phyloP scores from a whole-genome alignment of 2,797 vertebrate species.

The Chaenodraco wilsoni region DNA sequence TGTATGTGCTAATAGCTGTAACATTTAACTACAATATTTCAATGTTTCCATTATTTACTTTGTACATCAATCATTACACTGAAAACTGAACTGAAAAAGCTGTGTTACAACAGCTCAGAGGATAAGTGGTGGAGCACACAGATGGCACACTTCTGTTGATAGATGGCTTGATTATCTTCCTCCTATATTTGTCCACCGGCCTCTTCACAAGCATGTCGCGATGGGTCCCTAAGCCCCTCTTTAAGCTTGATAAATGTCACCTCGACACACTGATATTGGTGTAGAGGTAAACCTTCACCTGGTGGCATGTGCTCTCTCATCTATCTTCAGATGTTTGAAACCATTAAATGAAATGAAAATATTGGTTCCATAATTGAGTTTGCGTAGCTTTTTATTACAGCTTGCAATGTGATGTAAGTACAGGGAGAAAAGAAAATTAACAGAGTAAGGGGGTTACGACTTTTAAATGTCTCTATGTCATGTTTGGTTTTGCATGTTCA shows the following conservation, averaged over 20 bases:
- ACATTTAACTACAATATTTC: slow-evolving; percentile 6
- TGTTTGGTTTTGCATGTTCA: background rate
- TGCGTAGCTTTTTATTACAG: slow-evolving; percentile 10
- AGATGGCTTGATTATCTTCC: slow-evolving; percentile 61
- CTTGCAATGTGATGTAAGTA: background rate
- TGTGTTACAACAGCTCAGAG: slow-evolving; percentile 11
- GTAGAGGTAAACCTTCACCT: slow-evolving; percentile 68
- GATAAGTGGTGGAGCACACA: slow-evolving; percentile 45
- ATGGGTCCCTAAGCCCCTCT: slow-evolving; percentile 59
- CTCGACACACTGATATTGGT: slow-evolving; percentile 55
- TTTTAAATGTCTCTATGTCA: background rate
- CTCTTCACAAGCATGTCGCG: slow-evolving; percentile 60
- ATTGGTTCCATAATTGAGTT: background rate
- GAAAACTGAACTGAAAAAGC: slow-evolving; percentile 25
- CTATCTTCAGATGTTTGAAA: slow-evolving; percentile 40
- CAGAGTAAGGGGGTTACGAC: background rate
- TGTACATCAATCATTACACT: slow-evolving; percentile 24
- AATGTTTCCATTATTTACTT: slow-evolving; percentile 10
- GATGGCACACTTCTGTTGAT: slow-evolving; percentile 56
- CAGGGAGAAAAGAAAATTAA: background rate
- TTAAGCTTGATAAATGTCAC: slow-evolving; percentile 74
- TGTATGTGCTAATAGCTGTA: slow-evolving; percentile 11
- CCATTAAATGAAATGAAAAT: slow-evolving; percentile 19
- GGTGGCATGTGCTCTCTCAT: slow-evolving; percentile 71
- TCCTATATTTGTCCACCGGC: slow-evolving; percentile 66